phyloP scores from a whole-genome alignment of 2,888 invertebrate genomes.

The Caenorhabditis sp. region DNA sequence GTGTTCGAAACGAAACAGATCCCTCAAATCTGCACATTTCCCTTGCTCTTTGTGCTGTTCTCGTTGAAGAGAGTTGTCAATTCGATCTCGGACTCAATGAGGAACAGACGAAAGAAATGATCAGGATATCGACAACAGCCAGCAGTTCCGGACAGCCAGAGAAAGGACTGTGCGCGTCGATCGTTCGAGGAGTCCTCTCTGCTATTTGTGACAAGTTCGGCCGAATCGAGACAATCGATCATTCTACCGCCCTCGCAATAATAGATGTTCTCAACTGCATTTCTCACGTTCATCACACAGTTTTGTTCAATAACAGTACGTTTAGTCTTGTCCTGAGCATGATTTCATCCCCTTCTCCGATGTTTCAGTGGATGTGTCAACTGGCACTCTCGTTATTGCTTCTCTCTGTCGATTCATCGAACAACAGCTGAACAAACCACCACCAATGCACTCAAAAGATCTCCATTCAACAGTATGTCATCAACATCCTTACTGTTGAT shows the following conservation, averaged over 20 bases:
- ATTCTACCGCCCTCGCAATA: conserved; percentile 71
- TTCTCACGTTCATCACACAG: conserved; percentile 69
- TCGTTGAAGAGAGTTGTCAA: conserved; percentile 68
- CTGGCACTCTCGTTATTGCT: conserved; percentile 84
- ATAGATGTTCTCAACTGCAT: conserved; percentile 76
- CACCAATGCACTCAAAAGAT: conserved; percentile 92
- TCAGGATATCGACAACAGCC: conserved; percentile 55
- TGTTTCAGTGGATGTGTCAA: conserved; percentile 74
- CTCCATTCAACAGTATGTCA: conserved; percentile 87
- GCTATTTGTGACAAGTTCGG: conserved; percentile 77
- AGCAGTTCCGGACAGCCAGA: conserved; percentile 62
- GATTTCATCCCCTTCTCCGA: conserved; percentile 14
- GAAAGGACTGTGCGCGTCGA: conserved; percentile 71
- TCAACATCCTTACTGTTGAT: no score
- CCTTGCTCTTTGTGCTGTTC: conserved; percentile 80
- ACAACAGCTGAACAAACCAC: conserved; percentile 93
- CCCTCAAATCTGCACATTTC: conserved; percentile 91
- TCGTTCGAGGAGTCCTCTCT: conserved; percentile 73
- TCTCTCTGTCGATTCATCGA: conserved; percentile 99
- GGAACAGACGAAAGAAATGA: conserved; percentile 65
- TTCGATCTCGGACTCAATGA: conserved; percentile 68
- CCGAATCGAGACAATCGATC: conserved; percentile 66
- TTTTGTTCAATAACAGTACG: conserved; percentile 74
- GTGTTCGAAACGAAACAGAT: conserved; percentile 89
- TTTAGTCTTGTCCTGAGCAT: conserved; percentile 9